Percentiles rank a stretch among this genome's conserved stretches.
Evolutionary conservation across 2,113 vertebrate genomes (phyloP).

Genomic region (Desmodus rotundus): DNA sequence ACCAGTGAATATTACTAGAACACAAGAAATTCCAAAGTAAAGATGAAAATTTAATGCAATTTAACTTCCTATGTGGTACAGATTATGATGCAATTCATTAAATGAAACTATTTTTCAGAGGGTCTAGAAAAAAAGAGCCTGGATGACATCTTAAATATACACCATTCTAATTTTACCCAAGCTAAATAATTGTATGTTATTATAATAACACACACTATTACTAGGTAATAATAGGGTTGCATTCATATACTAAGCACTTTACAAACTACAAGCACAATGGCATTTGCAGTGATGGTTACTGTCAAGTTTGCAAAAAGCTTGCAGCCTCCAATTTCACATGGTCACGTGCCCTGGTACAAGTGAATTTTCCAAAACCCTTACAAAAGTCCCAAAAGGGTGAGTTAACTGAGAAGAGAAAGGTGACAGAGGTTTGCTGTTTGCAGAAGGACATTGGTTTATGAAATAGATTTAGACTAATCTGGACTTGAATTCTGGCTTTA

Average conservation of each 20-base stretch:
- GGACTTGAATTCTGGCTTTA: neutral
- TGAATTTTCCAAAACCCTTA: constrained; percentile 25
- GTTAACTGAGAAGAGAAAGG: neutral
- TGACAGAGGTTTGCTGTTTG: neutral
- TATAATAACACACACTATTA: constrained; percentile 69
- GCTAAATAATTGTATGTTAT: constrained; percentile 74
- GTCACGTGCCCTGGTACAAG: neutral
- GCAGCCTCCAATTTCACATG: constrained; percentile 11
- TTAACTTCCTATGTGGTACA: neutral
- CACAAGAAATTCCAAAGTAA: neutral
- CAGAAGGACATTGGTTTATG: neutral
- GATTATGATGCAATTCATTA: constrained; percentile 39
- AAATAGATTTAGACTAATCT: neutral
- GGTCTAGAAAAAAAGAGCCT: constrained; percentile 47
- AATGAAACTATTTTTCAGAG: constrained; percentile 23
- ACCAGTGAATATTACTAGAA: constrained; percentile 10
- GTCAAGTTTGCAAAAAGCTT: constrained; percentile 39
- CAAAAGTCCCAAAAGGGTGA: neutral
- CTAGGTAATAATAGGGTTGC: constrained; percentile 68
- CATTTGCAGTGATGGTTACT: constrained; percentile 43
- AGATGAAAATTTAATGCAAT: constrained; percentile 28
- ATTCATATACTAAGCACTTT: constrained; percentile 64
- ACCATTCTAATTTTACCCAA: constrained; percentile 71
- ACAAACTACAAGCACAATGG: constrained; percentile 60
- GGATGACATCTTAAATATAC: constrained; percentile 59